Base-by-base conservation (phyloP, 2,113 vertebrate species). In the Vicugna pacos region DNA sequence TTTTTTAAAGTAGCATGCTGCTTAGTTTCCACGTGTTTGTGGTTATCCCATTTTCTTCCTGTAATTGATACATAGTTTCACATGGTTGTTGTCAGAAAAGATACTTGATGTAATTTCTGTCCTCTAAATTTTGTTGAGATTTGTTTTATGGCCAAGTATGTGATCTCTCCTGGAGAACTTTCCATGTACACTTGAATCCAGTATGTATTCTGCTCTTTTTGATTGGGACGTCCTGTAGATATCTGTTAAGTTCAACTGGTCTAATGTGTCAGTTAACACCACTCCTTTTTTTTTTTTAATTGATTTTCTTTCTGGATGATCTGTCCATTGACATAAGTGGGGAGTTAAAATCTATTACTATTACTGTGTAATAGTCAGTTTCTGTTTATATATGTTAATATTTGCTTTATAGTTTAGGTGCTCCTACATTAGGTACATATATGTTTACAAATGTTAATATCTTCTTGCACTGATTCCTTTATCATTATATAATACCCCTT, bases 321-420 rank as follows among this genome's bases (percentile, higher is more conserved):
- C 32, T 79, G 50, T 26, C 76, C 20, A 15, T 0, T 56, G 52
- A 35, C 2, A 20, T 38, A 35, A 5, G 20, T 16, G 52, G 12
- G 52, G 0, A 3, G 20, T 9, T 22, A 5, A 56, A n/a, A n/a
- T 56, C 26, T 56, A 32, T 73, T 54, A 5, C 32, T 3, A 0
- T 52, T 26, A 6, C 76, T 26, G 4, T 3, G 0, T 1, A 56
- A 32, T 3, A 24, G 28, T 64, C 3, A 38, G 1, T 26, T 10
- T 38, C 20, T 50, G 20, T 35, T 8, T 38, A 0, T 79, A n/a
- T 56, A 50, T 79, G 32, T 6, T 56, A 3, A 3, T 54, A 3
- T 35, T 26, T 16, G 52, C 52, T 26, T 9, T 9, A 24, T 35
- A 1, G 1, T 24, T 16, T 24, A 56, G 52, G 11, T 5, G 32